Base-by-base conservation (phyloP, 2,113 vertebrate genomes). In the Leptobrachium leishanense region DNA sequence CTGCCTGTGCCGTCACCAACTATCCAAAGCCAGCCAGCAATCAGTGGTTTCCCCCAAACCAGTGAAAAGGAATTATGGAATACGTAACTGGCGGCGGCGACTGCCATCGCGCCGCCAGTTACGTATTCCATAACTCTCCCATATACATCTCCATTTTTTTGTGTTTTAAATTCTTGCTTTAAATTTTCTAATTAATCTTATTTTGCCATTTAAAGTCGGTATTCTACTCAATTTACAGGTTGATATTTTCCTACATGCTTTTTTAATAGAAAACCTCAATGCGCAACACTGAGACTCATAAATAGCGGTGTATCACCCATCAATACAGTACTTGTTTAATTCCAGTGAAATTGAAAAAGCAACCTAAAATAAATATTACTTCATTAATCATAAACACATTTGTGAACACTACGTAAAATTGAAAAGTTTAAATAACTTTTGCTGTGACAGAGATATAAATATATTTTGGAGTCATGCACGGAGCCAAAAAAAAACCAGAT, bases 401-500 rank as follows among this genome's bases (percentile, higher is more conserved):
- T 12, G 2, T 59, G 10, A 12, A 12, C 55, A 59, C 9, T 59
- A 59, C 11, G 13, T 59, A 59, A 59, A 59, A 12, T 59, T 59
- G 13, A 59, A 59, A 59, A 1, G 11, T 2, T 50, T 59, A 10
- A 59, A 1, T 12, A 75, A 75, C 39, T 55, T 68, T 76, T 68
- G 74, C 74, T 68, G 54, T 68, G 46, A 76, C 40, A 53, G 44
- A 43, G 67, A 40, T 6, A 68, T 55, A 54, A 57, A 7, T 54
- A 68, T 46, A 68, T 65, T 68, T 76, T 76, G 74, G 74, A 76
- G 42, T 43, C 31, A n/a, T 31, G 74, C 64, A 63, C 43, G 42
- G 64, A 54, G 53, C 54, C 2, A 76, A 50, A 68, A 66, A 76
- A 76, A 57, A 76, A 76, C 46, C 65, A 2, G 67, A 1, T 15